These are phyloP conservation scores for Microctenopoma lineatum DNA, from an alignment of 2,797 vertebrate genomes.

Conservation along the genomic window DNA sequence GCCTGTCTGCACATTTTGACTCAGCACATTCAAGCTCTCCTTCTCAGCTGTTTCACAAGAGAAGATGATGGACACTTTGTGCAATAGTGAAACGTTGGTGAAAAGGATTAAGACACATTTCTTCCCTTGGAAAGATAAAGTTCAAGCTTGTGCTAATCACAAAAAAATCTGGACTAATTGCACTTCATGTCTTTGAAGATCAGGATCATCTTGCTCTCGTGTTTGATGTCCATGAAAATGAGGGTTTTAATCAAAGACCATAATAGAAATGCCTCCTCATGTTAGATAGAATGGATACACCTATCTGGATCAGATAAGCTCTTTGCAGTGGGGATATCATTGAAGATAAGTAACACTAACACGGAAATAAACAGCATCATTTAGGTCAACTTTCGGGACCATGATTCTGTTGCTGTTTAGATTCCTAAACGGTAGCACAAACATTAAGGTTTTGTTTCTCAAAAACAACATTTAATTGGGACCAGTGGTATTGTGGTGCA, in stretches of 20 bases:
- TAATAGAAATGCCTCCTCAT: neutral
- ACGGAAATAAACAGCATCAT: too few species aligned
- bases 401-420: too few species aligned
- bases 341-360: too few species aligned
- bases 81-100: constrained; percentile 1
- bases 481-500: too few species aligned
- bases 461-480: too few species aligned
- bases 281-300: too few species aligned
- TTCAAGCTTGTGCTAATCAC: constrained; percentile 4
- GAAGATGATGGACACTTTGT: constrained; percentile 34
- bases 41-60: constrained; percentile 22
- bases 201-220: neutral
- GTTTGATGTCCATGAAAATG: constrained; percentile 9
- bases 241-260: constrained; percentile 1
- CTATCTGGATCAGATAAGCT: too few species aligned
- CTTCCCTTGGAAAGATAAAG: neutral
- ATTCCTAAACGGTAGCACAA: too few species aligned
- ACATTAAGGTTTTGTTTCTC: too few species aligned
- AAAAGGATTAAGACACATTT: neutral
- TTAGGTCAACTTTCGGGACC: too few species aligned
- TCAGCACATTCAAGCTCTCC: constrained; percentile 21
- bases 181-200: constrained; percentile 1
- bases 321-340: too few species aligned
- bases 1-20: constrained; percentile 36
- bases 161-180: constrained; percentile 2